phyloP scores from a whole-genome alignment of 1,140 invertebrate species.

The Pseudomyrmex cubaensis region DNA sequence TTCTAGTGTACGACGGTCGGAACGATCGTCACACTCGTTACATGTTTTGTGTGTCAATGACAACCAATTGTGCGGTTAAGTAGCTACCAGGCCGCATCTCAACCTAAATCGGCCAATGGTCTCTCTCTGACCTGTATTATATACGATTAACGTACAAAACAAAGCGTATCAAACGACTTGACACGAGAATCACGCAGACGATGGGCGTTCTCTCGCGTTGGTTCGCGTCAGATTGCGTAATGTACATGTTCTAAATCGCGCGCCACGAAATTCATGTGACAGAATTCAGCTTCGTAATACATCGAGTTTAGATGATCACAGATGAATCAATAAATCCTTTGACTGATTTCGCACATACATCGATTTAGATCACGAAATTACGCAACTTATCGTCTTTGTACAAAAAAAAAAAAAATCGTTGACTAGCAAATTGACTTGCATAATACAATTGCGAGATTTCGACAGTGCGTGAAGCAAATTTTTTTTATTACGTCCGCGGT shows the following conservation, averaged over 20 bases:
- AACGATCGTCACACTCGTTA: constrained; percentile 65
- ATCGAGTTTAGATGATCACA: not conserved
- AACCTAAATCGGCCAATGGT: constrained; percentile 80
- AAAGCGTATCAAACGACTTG: constrained; percentile 66
- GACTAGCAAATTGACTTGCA: not conserved
- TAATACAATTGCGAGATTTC: constrained; percentile 10
- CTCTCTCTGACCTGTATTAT: constrained; percentile 73
- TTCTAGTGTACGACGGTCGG: constrained; percentile 27
- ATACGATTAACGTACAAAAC: constrained; percentile 77
- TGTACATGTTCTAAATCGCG: not conserved
- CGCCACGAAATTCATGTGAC: not conserved
- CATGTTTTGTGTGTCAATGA: constrained; percentile 81
- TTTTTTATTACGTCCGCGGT: not conserved
- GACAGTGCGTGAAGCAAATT: not conserved
- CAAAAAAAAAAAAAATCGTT: too few species aligned
- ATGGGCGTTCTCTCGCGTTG: constrained; percentile 10
- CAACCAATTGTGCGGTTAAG: constrained; percentile 82
- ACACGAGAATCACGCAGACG: constrained; percentile 58
- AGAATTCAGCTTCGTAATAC: constrained; percentile 7
- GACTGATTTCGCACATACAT: not conserved
- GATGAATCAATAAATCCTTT: not conserved
- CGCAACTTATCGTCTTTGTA: not conserved
- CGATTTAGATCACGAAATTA: constrained; percentile 13
- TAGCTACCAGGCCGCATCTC: constrained; percentile 74
- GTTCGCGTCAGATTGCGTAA: constrained; percentile 10